Evolutionary conservation across 2,888 invertebrate species (phyloP), one percentile per base, ranked within the genome.

Genomic region (Thumatha senex): DNA sequence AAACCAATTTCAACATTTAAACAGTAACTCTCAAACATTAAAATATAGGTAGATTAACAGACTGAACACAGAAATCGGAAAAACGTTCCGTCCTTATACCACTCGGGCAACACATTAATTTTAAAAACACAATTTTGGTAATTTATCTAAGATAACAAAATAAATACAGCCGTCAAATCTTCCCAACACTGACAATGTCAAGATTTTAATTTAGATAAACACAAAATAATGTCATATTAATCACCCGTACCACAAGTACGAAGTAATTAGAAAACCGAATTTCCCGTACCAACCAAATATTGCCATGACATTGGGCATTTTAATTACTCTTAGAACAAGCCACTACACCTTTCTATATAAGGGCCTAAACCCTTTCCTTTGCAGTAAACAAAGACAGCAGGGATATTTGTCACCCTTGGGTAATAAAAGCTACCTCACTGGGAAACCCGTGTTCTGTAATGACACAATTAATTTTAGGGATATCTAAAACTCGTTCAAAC

Each of bases 381-480:
- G 34, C 41, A 53, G 42, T 56, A 61, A 63, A 70, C 55, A 62
- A 50, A 52, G 54, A 60, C 50, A 48, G 44, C 33, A 40, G 13
- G 53, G 43, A 48, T 61, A 46, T 68, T 64, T 54, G 58, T 54
- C 46, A 57, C 48, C 54, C 56, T 35, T 15, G 14, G 18, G 43
- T 56, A 57, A 65, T 55, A 61, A 65, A 67, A 54, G 51, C 43
- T 41, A 60, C 49, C 48, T 51, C 40, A 40, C 13, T 46, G 51
- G 57, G 63, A 61, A 59, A 48, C 52, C 48, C 44, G 40, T 42
- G 45, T 47, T 40, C 56, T 53, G 48, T 55, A 65, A 65, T 56
- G 66, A 49, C 18, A 55, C 69, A 61, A 56, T 68, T 68, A 59
- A 68, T 66, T 68, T 67, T 51, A 65, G 55, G 62, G 59, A 68